Evolutionary conservation across 2,888 invertebrate genomes (phyloP), one percentile per base, ranked within the genome.

Genomic region (Acleris emargana): DNA sequence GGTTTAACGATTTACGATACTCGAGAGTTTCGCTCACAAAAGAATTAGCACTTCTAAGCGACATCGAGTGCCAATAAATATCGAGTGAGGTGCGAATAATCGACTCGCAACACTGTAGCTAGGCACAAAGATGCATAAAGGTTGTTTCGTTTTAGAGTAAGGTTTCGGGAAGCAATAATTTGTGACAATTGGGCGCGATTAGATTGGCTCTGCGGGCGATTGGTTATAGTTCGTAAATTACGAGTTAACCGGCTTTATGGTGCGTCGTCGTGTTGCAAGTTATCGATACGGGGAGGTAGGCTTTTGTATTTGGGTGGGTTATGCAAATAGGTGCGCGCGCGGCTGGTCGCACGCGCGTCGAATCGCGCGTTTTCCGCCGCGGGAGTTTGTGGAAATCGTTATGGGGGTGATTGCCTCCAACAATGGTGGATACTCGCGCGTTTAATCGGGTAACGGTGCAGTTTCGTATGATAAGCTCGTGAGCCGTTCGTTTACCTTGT

Each of bases 341-440:
- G 78, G 80, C 76, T 76, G 78, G 81, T 82, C 90, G 89, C 91
- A 91, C 86, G 91, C 91, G 90, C 89, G 84, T 82, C 91, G 87
- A 92, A 92, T 92, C 87, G 87, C 82, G 86, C 86, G 87, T 88
- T 90, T 90, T 89, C 91, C 88, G 89, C 84, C 81, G 79, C 79
- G 13, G 83, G 85, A 84, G 78, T 91, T 89, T 89, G 91, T 90
- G 89, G 91, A 91, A 91, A 91, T 88, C 84, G 86, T 90, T 92
- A 91, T 91, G 91, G 87, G 90, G 88, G 90, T 91, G 91, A 92
- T 91, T 91, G 91, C 89, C 87, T 91, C 86, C 89, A 91, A 92
- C 91, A 91, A 91, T 90, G 86, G 85, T 87, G 76, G 78, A 79
- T 87, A 83, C 89, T 85, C 81, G 87, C 84, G 84, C 87, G 84